Evolutionary conservation across 2,797 vertebrate genomes (phyloP).

Genomic region (Salarias fasciatus): DNA sequence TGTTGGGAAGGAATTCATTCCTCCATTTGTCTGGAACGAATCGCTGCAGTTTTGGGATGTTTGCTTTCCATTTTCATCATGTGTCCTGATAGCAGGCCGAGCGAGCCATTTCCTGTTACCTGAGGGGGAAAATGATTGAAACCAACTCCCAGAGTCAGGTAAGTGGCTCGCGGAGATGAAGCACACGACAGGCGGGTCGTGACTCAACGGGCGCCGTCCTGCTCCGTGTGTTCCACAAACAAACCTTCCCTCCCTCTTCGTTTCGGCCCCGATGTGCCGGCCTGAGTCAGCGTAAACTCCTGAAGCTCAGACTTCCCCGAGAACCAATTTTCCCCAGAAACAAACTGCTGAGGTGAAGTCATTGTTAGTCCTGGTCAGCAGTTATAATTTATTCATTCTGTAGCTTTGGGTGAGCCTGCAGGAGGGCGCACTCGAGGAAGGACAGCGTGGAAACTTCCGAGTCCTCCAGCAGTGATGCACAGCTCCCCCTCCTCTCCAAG

Average conservation of each 20-base stretch:
- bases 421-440: conserved; percentile 12
- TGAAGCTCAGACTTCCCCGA: conserved; percentile 11
- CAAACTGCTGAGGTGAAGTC: conserved; percentile 19
- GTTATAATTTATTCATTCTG: conserved; percentile 38
- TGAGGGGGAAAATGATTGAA: conserved; percentile 48
- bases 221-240: conserved; percentile 37
- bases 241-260: conserved; percentile 21
- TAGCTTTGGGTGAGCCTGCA: conserved; percentile 17
- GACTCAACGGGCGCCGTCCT: conserved; percentile 40
- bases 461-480: conserved; percentile 42
- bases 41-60: conserved; percentile 23
- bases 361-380: conserved; percentile 32
- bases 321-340: conserved; percentile 28
- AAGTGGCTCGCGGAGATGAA: conserved; percentile 48
- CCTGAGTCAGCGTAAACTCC: conserved; percentile 30
- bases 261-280: conserved; percentile 20
- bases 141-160: conserved; percentile 36
- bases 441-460: conserved; percentile 23
- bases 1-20: conserved; percentile 25
- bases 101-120: conserved; percentile 50
- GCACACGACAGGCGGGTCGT: neutral
- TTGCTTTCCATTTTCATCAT: conserved; percentile 56
- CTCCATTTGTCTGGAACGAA: conserved; percentile 16
- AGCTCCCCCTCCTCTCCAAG: conserved; percentile 30
- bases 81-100: conserved; percentile 37